A percentile compares a stretch with the other conserved stretches of the same genome.
phyloP scores from a whole-genome alignment of 2,888 invertebrate species.

The Dromius quadrimaculatus region DNA sequence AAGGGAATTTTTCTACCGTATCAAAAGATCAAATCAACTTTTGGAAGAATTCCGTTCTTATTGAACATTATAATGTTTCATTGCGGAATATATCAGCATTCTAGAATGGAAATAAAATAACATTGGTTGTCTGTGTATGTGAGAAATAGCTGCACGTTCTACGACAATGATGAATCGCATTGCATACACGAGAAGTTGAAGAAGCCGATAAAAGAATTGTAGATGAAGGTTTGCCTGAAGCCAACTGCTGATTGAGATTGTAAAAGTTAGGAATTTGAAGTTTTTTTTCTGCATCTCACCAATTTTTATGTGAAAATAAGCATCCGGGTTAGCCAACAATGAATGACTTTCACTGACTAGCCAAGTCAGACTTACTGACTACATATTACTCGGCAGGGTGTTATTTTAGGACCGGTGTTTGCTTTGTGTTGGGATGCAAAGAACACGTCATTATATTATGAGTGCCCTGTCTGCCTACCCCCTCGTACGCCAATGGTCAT shows the following conservation, averaged over 20 bases:
- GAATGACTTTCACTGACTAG: no score
- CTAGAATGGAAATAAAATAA: conserved; percentile 1
- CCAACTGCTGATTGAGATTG: no score
- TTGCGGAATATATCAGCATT: conserved; percentile 9
- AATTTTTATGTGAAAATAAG: no score
- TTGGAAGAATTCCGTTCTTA: conserved; percentile 23
- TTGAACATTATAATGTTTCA: background rate
- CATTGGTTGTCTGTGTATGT: conserved; percentile 10
- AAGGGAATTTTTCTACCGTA: conserved; percentile 35
- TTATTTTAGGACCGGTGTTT: conserved; percentile 42
- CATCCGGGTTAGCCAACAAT: conserved; percentile 10
- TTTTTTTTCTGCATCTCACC: no score
- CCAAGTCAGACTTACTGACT: background rate
- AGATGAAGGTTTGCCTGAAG: no score
- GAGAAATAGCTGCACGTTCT: conserved; percentile 30
- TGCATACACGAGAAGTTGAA: conserved; percentile 5
- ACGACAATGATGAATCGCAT: conserved; percentile 30
- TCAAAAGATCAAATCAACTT: conserved; percentile 36
- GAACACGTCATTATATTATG: conserved; percentile 36
- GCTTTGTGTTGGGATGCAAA: conserved; percentile 32
- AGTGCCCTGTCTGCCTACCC: conserved; percentile 11
- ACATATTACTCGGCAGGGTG: conserved; percentile 22
- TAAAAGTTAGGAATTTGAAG: no score
- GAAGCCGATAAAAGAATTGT: background rate
- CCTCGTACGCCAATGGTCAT: conserved; percentile 5